Percentiles rank a stretch among this genome's conserved stretches.
These are phyloP conservation scores for Rhysida immarginata DNA, from an alignment of 1,140 invertebrate species.

Conservation along the genomic window DNA sequence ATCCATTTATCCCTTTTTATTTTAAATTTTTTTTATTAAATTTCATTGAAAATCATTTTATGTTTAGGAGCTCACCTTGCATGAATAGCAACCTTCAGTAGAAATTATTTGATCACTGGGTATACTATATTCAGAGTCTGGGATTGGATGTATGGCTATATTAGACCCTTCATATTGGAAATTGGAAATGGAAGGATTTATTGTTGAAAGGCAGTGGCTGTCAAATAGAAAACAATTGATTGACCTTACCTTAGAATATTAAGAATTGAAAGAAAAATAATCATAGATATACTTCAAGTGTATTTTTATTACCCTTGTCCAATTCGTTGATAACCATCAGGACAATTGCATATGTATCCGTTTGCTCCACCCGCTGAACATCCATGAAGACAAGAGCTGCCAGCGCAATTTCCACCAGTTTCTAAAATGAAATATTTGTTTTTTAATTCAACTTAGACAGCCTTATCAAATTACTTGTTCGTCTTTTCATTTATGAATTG, in stretches of 20 bases:
- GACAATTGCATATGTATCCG: conserved; percentile 18
- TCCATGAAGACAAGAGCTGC: conserved; percentile 44
- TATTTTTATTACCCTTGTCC: conserved; percentile 37
- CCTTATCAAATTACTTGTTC: no score
- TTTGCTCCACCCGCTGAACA: conserved; percentile 16
- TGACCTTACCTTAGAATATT: neutral
- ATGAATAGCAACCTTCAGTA: conserved; percentile 78
- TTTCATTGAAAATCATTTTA: no score
- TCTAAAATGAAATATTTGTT: no score
- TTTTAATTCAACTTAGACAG: no score
- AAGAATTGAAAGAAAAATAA: neutral
- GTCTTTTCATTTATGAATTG: no score
- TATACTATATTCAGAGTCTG: conserved; percentile 36
- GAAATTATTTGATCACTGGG: conserved; percentile 54
- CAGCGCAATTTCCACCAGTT: conserved; percentile 47
- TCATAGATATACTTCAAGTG: no score
- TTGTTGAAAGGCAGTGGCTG: conserved; percentile 65
- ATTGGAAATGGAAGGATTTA: conserved; percentile 40
- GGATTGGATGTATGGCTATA: conserved; percentile 39
- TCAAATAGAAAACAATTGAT: conserved; percentile 24
- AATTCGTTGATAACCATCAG: conserved; percentile 54
- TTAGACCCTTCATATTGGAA: conserved; percentile 41
- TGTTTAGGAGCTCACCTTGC: conserved; percentile 56
- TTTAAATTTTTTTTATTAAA: no score
- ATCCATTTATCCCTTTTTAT: no score